Percentiles rank a stretch among this genome's conserved stretches.
phyloP scores from a whole-genome alignment of 2,888 invertebrate genomes.

The Chesias legatella region DNA sequence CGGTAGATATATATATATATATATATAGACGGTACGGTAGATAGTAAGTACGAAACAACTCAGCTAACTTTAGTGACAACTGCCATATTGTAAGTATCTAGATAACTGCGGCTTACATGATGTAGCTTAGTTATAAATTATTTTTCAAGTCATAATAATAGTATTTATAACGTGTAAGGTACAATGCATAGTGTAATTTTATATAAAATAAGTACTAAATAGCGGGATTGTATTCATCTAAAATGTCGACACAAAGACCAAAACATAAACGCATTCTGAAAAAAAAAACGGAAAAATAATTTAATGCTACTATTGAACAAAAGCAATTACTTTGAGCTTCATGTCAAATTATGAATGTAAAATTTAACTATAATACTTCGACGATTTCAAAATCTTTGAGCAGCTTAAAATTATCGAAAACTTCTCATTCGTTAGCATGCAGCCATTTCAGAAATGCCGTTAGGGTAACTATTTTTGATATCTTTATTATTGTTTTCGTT shows the following conservation, averaged over 20 bases:
- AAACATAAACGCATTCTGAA: no score
- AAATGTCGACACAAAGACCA: neutral
- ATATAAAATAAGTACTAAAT: neutral
- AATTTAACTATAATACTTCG: no score
- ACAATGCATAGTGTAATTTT: constrained; percentile 36
- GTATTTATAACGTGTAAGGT: constrained; percentile 74
- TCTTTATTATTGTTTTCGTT: constrained; percentile 17
- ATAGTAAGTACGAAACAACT: constrained; percentile 53
- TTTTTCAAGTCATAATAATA: constrained; percentile 78
- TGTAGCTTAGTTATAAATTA: constrained; percentile 55
- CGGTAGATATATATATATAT: constrained; percentile 37
- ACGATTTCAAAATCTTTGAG: neutral
- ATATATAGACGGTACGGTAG: no score
- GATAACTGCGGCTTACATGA: constrained; percentile 57
- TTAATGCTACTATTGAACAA: no score
- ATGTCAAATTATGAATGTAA: no score
- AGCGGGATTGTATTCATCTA: constrained; percentile 3
- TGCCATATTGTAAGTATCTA: constrained; percentile 78
- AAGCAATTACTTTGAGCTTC: no score
- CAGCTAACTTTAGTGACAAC: constrained; percentile 77
- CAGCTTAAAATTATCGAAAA: constrained; percentile 1
- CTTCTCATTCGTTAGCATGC: neutral
- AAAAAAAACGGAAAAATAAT: no score
- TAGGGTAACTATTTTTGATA: constrained; percentile 28
- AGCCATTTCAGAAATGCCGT: constrained; percentile 16